Evolutionary conservation across 2,797 vertebrate species (phyloP).

Genomic region (Thamnophis elegans): DNA sequence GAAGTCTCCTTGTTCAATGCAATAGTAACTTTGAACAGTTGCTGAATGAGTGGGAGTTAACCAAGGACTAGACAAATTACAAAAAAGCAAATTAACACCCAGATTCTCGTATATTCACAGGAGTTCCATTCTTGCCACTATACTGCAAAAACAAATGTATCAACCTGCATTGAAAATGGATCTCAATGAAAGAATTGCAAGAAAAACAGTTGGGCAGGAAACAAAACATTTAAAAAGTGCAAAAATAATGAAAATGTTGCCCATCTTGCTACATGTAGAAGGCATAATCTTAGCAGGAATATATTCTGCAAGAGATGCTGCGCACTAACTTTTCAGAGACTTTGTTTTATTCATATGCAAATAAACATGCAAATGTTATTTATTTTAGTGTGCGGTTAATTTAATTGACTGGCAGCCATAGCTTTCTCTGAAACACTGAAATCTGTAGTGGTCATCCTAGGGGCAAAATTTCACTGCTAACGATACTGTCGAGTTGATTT

Average conservation of each 20-base stretch:
- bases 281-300: not conserved
- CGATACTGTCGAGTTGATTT: not conserved
- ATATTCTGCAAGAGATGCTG: not conserved
- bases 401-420: not conserved
- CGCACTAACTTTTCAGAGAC: not conserved
- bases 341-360: not conserved
- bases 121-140: not conserved
- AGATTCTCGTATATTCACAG: not conserved
- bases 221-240: not conserved
- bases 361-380: not conserved
- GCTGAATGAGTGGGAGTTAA: not conserved
- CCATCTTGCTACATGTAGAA: not conserved
- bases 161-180: not conserved
- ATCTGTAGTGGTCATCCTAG: not conserved
- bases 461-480: not conserved
- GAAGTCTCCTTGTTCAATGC: not conserved
- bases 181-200: not conserved
- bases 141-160: not conserved
- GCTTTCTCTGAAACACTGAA: not conserved
- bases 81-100: not conserved
- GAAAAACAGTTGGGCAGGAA: not conserved
- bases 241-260: not conserved
- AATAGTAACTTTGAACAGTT: not conserved
- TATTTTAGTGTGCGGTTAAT: not conserved
- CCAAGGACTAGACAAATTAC: not conserved